Evolutionary conservation across 1,140 invertebrate genomes (phyloP).

Genomic region (Rhagoletis pomonella): DNA sequence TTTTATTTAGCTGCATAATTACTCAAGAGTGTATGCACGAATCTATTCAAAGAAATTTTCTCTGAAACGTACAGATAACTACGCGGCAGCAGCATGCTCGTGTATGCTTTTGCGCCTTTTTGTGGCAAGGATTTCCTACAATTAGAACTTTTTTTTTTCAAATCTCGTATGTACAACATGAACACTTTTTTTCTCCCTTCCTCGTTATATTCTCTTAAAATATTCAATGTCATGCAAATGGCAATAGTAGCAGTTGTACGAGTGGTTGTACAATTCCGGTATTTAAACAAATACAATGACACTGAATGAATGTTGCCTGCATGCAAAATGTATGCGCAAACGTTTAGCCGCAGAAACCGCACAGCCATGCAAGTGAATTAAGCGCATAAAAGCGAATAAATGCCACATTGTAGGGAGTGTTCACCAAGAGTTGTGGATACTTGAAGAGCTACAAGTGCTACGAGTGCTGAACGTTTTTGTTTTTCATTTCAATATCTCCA

Average conservation of each 20-base stretch:
- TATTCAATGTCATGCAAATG: slow-evolving; percentile 15
- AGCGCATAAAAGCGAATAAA: background rate
- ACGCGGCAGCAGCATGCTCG: background rate
- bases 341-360: slow-evolving; percentile 11
- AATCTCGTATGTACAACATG: background rate
- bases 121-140: slow-evolving; percentile 10
- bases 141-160: background rate
- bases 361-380: background rate
- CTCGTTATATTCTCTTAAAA: background rate
- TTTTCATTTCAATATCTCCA: no score
- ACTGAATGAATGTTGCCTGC: background rate
- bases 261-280: slow-evolving; percentile 12
- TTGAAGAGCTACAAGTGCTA: no score
- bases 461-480: no score
- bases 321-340: background rate
- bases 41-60: background rate
- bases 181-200: background rate
- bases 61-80: background rate
- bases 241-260: background rate
- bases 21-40: background rate
- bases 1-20: background rate
- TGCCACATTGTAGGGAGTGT: no score
- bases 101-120: slow-evolving; percentile 1
- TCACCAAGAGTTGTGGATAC: no score
- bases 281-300: slow-evolving; percentile 45